These are phyloP conservation scores for Amphiprion percula DNA, from an alignment of 2,113 vertebrate genomes.

Conservation along the genomic window DNA sequence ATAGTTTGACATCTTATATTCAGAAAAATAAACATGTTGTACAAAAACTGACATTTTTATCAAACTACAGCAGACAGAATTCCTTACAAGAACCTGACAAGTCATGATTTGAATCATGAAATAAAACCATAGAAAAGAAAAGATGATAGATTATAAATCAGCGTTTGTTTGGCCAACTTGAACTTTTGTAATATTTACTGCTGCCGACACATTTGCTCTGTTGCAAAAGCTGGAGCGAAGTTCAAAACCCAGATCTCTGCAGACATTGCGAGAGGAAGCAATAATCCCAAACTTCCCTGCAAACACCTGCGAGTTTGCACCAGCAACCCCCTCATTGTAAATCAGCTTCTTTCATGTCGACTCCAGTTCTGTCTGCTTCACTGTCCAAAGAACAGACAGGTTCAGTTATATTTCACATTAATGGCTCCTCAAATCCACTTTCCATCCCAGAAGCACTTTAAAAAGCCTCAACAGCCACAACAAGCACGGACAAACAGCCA, in stretches of 20 bases:
- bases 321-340: slow-evolving; percentile 8
- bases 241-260: neutral
- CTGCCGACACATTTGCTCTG: neutral
- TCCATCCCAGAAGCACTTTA: slow-evolving; percentile 36
- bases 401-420: slow-evolving; percentile 51
- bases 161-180: too few relatives aligned
- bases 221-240: neutral
- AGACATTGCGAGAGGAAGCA: neutral
- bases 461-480: slow-evolving; percentile 42
- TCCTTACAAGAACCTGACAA: too few relatives aligned
- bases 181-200: neutral
- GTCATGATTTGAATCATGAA: too few relatives aligned
- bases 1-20: too few relatives aligned
- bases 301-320: slow-evolving; percentile 32
- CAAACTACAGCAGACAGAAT: too few relatives aligned
- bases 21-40: too few relatives aligned
- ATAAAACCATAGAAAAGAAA: too few relatives aligned
- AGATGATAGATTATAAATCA: too few relatives aligned
- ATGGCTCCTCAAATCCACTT: slow-evolving; percentile 45
- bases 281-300: slow-evolving; percentile 22
- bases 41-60: too few relatives aligned
- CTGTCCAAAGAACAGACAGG: slow-evolving; percentile 39
- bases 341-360: slow-evolving; percentile 42
- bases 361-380: slow-evolving; percentile 22
- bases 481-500: slow-evolving; percentile 36